Percentiles rank a stretch among this genome's conserved stretches.
These are phyloP conservation scores for Trididemnum clinides DNA, from an alignment of 23 tunicate genomes.

Conservation along the genomic window DNA sequence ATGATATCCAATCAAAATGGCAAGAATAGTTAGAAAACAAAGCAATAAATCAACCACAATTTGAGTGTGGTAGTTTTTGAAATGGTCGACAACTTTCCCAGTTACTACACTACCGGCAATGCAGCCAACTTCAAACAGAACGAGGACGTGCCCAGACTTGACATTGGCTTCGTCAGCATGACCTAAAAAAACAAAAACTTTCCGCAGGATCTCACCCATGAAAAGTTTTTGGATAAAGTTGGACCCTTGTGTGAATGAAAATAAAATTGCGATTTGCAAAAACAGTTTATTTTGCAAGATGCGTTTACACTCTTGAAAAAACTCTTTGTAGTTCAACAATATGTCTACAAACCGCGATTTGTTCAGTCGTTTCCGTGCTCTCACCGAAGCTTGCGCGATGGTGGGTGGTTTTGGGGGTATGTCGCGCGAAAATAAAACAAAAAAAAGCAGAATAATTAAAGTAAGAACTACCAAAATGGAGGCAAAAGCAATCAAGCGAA, in stretches of 20 bases:
- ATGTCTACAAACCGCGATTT: neutral
- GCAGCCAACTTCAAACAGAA: conserved; percentile 7
- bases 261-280: neutral
- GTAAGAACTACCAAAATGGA: neutral
- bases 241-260: conserved; percentile 12
- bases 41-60: neutral
- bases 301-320: neutral
- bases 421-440: neutral
- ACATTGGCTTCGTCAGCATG: neutral
- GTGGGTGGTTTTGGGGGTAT: conserved; percentile 13
- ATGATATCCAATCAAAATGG: neutral
- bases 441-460: neutral
- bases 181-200: neutral
- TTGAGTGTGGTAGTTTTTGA: conserved; percentile 9
- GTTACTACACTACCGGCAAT: conserved; percentile 5
- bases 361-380: neutral
- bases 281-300: neutral
- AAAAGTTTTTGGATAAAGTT: conserved; percentile 8
- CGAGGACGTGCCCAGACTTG: neutral
- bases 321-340: neutral
- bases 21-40: neutral
- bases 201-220: conserved; percentile 13
- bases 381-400: neutral
- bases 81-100: conserved; percentile 4
- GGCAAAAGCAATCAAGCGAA: neutral